Conservation (phyloP, 2,888 invertebrate species). For the Dermolepida albohirtum region DNA sequence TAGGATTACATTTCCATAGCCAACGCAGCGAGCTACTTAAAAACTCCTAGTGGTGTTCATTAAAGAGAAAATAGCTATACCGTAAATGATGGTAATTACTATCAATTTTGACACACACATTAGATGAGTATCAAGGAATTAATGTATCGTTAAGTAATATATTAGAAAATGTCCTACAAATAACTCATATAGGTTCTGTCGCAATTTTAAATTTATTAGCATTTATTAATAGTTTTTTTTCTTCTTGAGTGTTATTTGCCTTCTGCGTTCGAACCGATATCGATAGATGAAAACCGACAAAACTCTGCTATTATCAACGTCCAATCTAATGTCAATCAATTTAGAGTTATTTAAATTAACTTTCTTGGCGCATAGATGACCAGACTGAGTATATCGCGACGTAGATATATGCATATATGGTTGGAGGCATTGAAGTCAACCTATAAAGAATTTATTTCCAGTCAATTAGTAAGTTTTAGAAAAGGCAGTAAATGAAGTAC, state of each 20-base stretch:
- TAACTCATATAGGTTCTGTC: constrained; percentile 24
- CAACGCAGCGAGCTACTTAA: too few relatives aligned
- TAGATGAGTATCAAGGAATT: constrained; percentile 23
- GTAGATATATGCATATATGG: not conserved
- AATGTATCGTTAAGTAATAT: constrained; percentile 23
- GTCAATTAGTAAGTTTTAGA: too few relatives aligned
- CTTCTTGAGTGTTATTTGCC: not conserved
- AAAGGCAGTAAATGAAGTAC: too few relatives aligned
- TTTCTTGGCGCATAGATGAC: constrained; percentile 17
- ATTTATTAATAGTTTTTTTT: constrained; percentile 21
- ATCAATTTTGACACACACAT: not conserved
- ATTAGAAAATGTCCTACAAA: constrained; percentile 14
- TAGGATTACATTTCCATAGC: too few relatives aligned
- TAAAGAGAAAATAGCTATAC: constrained; percentile 19
- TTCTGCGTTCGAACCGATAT: not conserved
- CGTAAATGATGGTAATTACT: constrained; percentile 21
- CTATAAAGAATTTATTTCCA: constrained; percentile 4
- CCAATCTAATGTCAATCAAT: constrained; percentile 30
- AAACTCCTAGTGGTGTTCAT: constrained; percentile 7
- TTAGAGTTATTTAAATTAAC: constrained; percentile 29
- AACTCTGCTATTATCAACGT: constrained; percentile 14
- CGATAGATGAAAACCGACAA: constrained; percentile 11
- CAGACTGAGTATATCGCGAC: not conserved
- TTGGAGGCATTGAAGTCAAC: constrained; percentile 8
- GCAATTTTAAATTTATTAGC: constrained; percentile 36